Evolutionary conservation across 2,888 invertebrate genomes (phyloP), one percentile per base, ranked within the genome.

Genomic region (Archips xylosteana): DNA sequence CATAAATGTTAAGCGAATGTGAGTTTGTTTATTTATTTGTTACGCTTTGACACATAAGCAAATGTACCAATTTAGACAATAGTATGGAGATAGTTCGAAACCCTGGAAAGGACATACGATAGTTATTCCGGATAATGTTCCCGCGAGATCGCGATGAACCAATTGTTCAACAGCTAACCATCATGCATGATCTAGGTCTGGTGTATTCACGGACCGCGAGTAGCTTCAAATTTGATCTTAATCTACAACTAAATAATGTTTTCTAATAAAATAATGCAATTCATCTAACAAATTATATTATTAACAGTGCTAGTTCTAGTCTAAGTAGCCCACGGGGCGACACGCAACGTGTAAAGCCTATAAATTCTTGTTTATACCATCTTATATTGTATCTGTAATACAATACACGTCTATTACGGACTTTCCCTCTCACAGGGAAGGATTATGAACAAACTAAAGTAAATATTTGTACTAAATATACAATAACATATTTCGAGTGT

Each of bases 381-480:
- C 34, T 59, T 59, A 59, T 4, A 8, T 32, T 8, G 4, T 8
- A 8, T n/a, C 2, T 49, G 3, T 49, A n/a, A 49, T 49, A n/a
- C n/a, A n/a, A 49, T 15, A 54, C 54, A 23, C 15, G 8, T 23
- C 23, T 54, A 54, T 23, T 54, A 23, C 54, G 54, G 23, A 39
- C 10, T n/a, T 8, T 3, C 10, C 42, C 13, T 62, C 57, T 57
- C 12, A 42, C 6, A 4, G 42, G 10, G 5, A 12, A 42, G 42
- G 23, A 42, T 61, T 61, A 23, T 15, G 12, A 57, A 42, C 15
- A 10, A 23, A 62, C 42, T 42, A 62, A 62, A 62, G 9, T 42
- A 39, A 62, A 42, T 23, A 62, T 42, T 65, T 65, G 34, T 65
- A 36, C 34, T 65, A 39, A 39, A 62, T 45, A 45, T 60, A 39